Conservation (phyloP, 1,140 invertebrate species). For the Elysia chlorotica region DNA sequence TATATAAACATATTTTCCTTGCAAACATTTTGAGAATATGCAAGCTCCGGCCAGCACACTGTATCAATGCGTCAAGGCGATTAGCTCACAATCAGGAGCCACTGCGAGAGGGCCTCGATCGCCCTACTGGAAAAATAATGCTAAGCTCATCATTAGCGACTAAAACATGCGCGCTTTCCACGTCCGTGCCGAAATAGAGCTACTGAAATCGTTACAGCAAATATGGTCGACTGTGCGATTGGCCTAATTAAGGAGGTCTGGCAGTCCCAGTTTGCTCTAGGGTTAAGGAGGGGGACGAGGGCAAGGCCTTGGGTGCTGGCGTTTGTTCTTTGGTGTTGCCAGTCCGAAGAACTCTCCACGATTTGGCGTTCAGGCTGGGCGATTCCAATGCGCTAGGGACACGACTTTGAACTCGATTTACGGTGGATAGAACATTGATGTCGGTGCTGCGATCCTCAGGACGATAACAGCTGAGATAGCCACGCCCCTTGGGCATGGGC, state of each 20-base stretch:
- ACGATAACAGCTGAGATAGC: no score
- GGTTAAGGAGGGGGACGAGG: not conserved
- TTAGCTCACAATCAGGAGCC: no score
- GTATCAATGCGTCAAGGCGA: conserved; percentile 1
- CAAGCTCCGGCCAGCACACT: not conserved
- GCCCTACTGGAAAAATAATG: not conserved
- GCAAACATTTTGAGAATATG: no score
- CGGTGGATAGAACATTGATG: no score
- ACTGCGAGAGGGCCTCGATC: not conserved
- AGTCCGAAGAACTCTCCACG: no score
- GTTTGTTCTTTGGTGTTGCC: conserved; percentile 6
- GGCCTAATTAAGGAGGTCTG: conserved; percentile 14
- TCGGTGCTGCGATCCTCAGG: no score
- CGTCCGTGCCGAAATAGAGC: conserved; percentile 17
- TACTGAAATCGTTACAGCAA: conserved; percentile 23
- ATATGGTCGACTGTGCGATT: conserved; percentile 17
- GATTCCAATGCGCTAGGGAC: no score
- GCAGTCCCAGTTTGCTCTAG: no score
- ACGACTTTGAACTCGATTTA: no score
- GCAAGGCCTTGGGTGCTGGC: not conserved
- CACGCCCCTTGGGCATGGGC: no score
- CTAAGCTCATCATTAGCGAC: conserved; percentile 20
- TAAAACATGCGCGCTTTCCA: conserved; percentile 12
- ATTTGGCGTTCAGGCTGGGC: no score
- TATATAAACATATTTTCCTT: no score